phyloP scores from a whole-genome alignment of 2,797 vertebrate species.

The Sebastes minor region DNA sequence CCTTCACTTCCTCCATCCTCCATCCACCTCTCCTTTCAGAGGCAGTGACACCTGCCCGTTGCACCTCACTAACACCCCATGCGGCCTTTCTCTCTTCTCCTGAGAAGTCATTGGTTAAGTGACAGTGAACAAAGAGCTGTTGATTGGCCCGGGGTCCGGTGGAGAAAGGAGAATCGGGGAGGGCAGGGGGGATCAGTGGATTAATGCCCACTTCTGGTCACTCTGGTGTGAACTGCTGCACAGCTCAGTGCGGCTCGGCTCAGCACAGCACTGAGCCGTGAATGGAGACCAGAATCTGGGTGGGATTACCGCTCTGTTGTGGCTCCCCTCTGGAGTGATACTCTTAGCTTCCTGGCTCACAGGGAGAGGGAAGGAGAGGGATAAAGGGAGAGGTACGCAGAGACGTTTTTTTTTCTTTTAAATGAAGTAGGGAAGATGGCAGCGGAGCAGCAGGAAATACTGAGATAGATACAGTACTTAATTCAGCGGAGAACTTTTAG shows the following conservation, averaged over 20 bases:
- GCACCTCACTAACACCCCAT: constrained; percentile 65
- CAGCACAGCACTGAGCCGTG: constrained; percentile 48
- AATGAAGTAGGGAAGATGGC: neutral
- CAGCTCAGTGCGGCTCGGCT: constrained; percentile 51
- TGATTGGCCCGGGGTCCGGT: constrained; percentile 67
- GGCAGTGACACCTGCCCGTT: constrained; percentile 73
- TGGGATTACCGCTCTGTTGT: constrained; percentile 66
- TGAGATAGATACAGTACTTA: neutral
- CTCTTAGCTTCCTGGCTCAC: constrained; percentile 57
- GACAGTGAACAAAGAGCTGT: constrained; percentile 75
- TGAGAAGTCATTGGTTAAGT: constrained; percentile 75
- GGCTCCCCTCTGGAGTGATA: constrained; percentile 62
- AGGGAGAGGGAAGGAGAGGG: constrained; percentile 3
- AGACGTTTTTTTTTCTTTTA: neutral
- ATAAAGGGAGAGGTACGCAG: constrained; percentile 1
- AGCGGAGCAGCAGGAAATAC: neutral
- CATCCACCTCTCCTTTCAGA: constrained; percentile 64
- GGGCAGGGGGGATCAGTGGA: constrained; percentile 53
- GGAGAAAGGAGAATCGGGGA: constrained; percentile 47
- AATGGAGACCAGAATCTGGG: constrained; percentile 59
- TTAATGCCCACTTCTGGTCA: constrained; percentile 73
- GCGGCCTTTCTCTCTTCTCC: constrained; percentile 52
- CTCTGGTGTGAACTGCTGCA: constrained; percentile 66
- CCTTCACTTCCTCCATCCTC: constrained; percentile 44
- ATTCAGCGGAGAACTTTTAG: neutral